These are phyloP conservation scores for Siniperca obscura DNA, from an alignment of 2,797 vertebrate genomes.

Conservation along the genomic window DNA sequence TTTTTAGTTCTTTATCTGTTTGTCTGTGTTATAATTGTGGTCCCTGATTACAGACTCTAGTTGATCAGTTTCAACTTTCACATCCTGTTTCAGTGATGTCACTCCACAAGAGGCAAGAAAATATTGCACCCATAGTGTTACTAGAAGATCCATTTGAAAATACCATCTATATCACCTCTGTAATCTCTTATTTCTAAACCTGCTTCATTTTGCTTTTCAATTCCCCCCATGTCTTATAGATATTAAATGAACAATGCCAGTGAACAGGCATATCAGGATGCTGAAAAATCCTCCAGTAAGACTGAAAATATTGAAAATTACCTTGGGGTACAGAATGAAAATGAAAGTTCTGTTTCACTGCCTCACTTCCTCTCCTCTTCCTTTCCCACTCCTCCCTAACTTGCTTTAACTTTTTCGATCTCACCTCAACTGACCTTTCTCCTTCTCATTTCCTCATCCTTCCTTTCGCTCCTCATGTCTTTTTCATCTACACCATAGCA, in stretches of 20 bases:
- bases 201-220: not conserved
- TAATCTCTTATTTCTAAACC: constrained; percentile 2
- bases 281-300: constrained; percentile 18
- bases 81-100: constrained; percentile 39
- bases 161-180: not conserved
- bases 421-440: constrained; percentile 61
- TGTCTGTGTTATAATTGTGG: constrained; percentile 43
- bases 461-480: constrained; percentile 16
- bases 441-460: constrained; percentile 10
- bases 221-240: not conserved
- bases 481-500: constrained; percentile 34
- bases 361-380: constrained; percentile 38
- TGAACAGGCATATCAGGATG: not conserved
- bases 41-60: constrained; percentile 59
- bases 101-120: not conserved
- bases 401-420: constrained; percentile 29
- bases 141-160: not conserved
- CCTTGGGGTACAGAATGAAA: constrained; percentile 41
- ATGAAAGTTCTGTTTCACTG: constrained; percentile 25
- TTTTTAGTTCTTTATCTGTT: constrained; percentile 47
- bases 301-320: constrained; percentile 33
- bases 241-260: constrained; percentile 16
- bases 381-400: constrained; percentile 39
- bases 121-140: not conserved
- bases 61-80: constrained; percentile 52